These are phyloP conservation scores for Burhinus bistriatus DNA, from an alignment of 2,113 vertebrate species.

Conservation along the genomic window DNA sequence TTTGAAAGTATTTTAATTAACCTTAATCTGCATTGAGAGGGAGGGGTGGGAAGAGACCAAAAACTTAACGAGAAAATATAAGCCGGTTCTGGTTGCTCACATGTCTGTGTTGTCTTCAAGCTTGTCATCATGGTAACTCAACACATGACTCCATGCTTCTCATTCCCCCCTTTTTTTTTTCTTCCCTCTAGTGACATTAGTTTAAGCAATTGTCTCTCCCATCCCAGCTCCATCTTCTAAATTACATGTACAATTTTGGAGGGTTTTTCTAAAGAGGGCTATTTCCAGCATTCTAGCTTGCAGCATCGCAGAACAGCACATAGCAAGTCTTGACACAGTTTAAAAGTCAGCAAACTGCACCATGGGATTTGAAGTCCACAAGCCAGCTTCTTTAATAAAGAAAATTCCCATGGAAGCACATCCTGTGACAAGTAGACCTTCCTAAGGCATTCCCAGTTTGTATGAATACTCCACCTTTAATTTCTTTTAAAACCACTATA, in stretches of 20 bases:
- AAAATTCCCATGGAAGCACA: not conserved
- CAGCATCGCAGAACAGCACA: not conserved
- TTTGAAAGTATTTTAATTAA: not conserved
- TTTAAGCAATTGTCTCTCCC: not conserved
- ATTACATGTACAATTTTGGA: not conserved
- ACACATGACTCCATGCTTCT: accelerated
- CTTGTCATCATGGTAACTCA: not conserved
- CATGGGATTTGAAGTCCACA: not conserved
- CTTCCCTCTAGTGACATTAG: not conserved
- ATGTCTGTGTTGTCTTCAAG: not conserved
- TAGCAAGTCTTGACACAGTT: not conserved
- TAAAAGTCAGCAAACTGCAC: not conserved
- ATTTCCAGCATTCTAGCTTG: not conserved
- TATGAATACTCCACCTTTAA: not conserved
- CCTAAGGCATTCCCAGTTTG: not conserved
- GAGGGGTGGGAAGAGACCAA: not conserved
- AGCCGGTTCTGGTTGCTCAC: not conserved
- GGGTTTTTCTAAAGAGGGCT: not conserved
- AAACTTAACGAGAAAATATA: not conserved
- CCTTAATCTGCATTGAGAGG: not conserved
- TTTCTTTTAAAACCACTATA: not conserved
- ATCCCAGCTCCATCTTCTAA: not conserved
- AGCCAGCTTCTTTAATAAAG: not conserved
- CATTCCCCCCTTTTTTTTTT: not conserved
- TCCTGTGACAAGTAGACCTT: not conserved